Percentiles rank a stretch among this genome's conserved stretches.
Conservation (phyloP, 2,888 invertebrate genomes). For the Ditula angustiorana region DNA sequence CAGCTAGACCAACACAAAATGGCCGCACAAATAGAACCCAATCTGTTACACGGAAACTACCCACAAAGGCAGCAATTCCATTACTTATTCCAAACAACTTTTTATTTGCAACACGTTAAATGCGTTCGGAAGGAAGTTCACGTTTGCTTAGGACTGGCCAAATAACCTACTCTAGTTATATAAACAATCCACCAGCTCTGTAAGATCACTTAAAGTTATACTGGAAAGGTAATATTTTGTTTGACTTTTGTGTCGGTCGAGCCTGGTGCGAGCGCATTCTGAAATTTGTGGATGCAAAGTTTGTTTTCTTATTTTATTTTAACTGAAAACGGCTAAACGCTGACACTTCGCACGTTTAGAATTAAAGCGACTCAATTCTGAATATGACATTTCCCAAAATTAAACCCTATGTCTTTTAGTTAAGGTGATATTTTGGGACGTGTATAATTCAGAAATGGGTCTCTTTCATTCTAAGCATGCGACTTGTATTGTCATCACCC, state of each 20-base stretch:
- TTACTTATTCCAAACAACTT: conserved; percentile 68
- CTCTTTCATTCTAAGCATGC: too few species aligned
- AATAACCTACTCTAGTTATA: conserved; percentile 49
- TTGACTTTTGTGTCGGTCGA: neutral
- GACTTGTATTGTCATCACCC: too few species aligned
- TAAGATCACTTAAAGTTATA: neutral
- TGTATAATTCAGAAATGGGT: too few species aligned
- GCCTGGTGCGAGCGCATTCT: neutral
- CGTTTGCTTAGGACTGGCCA: conserved; percentile 64
- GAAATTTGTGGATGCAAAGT: too few species aligned
- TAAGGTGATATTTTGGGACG: too few species aligned
- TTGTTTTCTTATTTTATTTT: too few species aligned
- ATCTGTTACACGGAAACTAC: conserved; percentile 42
- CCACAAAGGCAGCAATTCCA: conserved; percentile 59
- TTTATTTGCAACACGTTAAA: conserved; percentile 70
- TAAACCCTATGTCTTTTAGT: too few species aligned
- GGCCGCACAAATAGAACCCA: conserved; percentile 27
- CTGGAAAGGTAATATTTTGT: neutral
- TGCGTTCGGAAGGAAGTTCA: conserved; percentile 55
- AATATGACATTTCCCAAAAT: too few species aligned
- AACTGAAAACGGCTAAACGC: too few species aligned
- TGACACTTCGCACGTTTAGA: too few species aligned
- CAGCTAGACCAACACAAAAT: conserved; percentile 25
- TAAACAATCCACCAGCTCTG: conserved; percentile 3
- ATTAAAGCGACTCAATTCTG: too few species aligned